Conservation (phyloP, 2,888 invertebrate species). For the Lasiommata megera region DNA sequence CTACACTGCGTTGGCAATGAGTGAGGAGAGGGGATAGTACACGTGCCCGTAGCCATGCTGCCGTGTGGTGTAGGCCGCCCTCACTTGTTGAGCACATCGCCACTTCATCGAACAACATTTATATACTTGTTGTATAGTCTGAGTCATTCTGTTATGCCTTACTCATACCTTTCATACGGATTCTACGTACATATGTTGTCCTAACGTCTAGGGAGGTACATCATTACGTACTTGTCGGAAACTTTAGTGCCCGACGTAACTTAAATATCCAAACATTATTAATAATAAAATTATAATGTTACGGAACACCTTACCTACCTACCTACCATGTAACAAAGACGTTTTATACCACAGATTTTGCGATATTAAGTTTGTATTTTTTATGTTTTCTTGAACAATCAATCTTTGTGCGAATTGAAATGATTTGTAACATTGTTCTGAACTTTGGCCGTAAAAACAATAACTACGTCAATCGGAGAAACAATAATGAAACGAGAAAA, state of each 20-base stretch:
- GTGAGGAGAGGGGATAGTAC: conserved; percentile 46
- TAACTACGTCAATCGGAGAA: neutral
- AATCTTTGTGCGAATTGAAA: conserved; percentile 5
- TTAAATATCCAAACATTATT: no score
- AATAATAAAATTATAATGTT: no score
- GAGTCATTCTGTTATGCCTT: conserved; percentile 25
- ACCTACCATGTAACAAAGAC: no score
- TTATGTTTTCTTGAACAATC: conserved; percentile 14
- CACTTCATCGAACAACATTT: conserved; percentile 34
- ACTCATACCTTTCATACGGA: conserved; percentile 12
- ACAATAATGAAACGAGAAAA: neutral
- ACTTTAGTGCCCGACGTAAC: no score
- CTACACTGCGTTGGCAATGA: conserved; percentile 41
- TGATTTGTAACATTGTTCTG: conserved; percentile 9
- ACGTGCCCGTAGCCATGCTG: conserved; percentile 58
- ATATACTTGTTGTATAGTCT: conserved; percentile 24
- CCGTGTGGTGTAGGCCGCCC: conserved; percentile 59
- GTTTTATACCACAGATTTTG: neutral
- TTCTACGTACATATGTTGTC: conserved; percentile 7
- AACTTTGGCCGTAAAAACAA: conserved; percentile 3
- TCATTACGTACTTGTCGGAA: no score
- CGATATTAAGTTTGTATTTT: neutral
- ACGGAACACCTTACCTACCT: no score
- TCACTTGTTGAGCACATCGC: conserved; percentile 70
- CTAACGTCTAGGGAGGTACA: neutral